Conservation (phyloP, 1,140 invertebrate species). For the Lineus longissimus region DNA sequence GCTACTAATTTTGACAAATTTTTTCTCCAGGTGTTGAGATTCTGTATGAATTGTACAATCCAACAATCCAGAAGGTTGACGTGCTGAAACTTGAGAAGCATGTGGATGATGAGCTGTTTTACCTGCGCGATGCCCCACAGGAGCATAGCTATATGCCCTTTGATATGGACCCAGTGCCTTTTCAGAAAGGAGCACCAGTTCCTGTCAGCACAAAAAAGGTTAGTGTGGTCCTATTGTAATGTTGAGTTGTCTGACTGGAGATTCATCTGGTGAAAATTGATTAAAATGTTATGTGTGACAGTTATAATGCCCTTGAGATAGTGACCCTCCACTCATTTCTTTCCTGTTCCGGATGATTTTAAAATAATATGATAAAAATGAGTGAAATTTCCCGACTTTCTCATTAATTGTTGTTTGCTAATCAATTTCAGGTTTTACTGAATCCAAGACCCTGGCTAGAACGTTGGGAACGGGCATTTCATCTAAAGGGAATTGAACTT, state of each 20-base stretch:
- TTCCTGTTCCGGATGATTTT: no score
- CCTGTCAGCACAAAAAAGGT: constrained; percentile 86
- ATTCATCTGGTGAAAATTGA: neutral
- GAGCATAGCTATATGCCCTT: constrained; percentile 91
- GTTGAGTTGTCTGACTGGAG: neutral
- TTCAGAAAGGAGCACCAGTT: constrained; percentile 72
- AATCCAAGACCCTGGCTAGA: constrained; percentile 82
- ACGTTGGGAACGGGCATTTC: constrained; percentile 72
- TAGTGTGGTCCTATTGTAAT: constrained; percentile 13
- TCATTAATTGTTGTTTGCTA: neutral
- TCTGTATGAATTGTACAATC: constrained; percentile 89
- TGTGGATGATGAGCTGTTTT: constrained; percentile 83
- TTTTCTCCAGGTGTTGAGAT: constrained; percentile 73
- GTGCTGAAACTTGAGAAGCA: constrained; percentile 88
- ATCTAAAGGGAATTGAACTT: constrained; percentile 66
- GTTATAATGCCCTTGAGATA: neutral
- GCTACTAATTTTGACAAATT: neutral
- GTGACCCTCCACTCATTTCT: neutral
- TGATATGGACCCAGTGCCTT: constrained; percentile 81
- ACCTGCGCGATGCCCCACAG: constrained; percentile 86
- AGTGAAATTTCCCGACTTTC: neutral
- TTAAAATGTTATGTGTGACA: neutral
- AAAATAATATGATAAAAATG: no score
- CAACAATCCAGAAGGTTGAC: constrained; percentile 83
- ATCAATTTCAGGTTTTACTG: constrained; percentile 64